phyloP scores from a whole-genome alignment of 1,140 invertebrate species.

The Acromyrmex heyeri region DNA sequence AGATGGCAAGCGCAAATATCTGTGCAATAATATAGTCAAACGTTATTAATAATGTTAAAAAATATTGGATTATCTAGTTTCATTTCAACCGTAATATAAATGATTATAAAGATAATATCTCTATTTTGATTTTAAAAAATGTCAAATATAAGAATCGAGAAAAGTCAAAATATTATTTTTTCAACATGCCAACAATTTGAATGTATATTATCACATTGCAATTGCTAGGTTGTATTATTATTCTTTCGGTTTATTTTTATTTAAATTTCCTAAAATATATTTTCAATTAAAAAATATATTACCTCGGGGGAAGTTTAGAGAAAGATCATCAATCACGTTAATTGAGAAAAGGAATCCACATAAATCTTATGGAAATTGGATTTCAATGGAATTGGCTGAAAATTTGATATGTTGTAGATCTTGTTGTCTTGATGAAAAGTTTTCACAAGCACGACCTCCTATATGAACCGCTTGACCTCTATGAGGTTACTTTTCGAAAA shows the following conservation, averaged over 20 bases:
- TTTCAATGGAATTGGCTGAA: no score
- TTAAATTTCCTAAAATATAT: not conserved
- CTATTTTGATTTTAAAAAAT: not conserved
- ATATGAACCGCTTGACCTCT: no score
- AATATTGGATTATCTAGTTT: not conserved
- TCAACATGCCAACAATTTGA: not conserved
- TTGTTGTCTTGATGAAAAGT: no score
- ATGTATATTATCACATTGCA: not conserved
- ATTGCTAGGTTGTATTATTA: not conserved
- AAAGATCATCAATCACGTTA: not conserved
- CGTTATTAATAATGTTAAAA: not conserved
- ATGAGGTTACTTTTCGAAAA: no score
- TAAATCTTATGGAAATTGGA: no score
- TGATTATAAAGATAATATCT: constrained; percentile 8
- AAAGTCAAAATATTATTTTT: not conserved
- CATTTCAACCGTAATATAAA: not conserved
- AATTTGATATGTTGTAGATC: no score
- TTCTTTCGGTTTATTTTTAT: not conserved
- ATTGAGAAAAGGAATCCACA: not conserved
- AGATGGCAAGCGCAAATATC: not conserved
- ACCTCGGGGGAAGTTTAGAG: not conserved
- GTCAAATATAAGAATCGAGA: not conserved
- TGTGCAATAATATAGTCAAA: not conserved
- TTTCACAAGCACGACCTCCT: no score
- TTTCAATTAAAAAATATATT: not conserved